phyloP scores from a whole-genome alignment of 2,113 vertebrate genomes.

The Phrynocephalus versicolor region DNA sequence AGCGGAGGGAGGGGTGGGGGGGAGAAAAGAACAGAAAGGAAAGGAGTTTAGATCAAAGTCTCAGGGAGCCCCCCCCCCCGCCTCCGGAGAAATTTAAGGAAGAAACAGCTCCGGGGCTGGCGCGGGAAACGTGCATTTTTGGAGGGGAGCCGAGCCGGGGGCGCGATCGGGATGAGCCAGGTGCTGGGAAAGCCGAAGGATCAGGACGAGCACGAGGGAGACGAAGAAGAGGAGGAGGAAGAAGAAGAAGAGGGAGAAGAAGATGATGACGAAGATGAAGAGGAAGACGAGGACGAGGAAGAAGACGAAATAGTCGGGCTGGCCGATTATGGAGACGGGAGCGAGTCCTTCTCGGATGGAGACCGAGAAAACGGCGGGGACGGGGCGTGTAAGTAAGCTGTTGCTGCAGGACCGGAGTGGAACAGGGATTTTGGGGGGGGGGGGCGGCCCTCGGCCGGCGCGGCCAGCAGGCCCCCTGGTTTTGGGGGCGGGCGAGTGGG shows the following conservation, averaged over 20 bases:
- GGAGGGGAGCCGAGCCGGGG: background rate
- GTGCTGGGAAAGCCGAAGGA: constrained; percentile 64
- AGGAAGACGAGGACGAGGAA: constrained; percentile 68
- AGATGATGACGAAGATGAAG: constrained; percentile 56
- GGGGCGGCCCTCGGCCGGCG: background rate
- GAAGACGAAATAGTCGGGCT: constrained; percentile 75
- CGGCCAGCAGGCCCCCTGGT: constrained; percentile 25
- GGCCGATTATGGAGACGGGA: constrained; percentile 72
- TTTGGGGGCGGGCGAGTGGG: no score
- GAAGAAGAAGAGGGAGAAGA: constrained; percentile 44
- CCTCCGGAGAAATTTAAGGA: background rate
- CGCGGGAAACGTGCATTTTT: no score
- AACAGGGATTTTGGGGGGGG: background rate
- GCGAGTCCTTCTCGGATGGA: constrained; percentile 70
- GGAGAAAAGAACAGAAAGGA: background rate
- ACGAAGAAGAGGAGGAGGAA: constrained; percentile 56
- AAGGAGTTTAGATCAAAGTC: background rate
- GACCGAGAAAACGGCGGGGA: constrained; percentile 73
- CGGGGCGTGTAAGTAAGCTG: constrained; percentile 73
- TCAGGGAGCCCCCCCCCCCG: no score
- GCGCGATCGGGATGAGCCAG: constrained; percentile 72
- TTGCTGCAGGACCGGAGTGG: background rate
- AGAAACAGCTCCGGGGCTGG: background rate
- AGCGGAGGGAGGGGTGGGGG: background rate
- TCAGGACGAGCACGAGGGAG: constrained; percentile 12